phyloP scores from a whole-genome alignment of 2,888 invertebrate genomes.

The Brachyptera putata region DNA sequence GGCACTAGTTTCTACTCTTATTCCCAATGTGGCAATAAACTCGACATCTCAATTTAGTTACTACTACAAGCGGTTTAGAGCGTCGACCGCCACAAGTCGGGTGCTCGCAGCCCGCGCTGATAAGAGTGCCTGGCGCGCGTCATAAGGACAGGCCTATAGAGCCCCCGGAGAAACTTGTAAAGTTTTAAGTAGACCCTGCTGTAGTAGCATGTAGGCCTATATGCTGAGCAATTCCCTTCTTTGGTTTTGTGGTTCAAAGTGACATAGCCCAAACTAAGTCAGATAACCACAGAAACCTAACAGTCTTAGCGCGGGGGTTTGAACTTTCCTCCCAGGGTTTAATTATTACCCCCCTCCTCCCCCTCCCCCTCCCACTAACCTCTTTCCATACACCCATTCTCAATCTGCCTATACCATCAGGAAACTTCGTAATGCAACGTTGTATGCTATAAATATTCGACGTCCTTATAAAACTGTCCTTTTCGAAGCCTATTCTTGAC shows the following conservation, averaged over 20 bases:
- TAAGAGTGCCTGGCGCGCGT: too few relatives aligned
- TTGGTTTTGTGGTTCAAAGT: conserved; percentile 16
- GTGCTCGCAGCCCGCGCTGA: background rate
- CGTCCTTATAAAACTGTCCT: conserved; percentile 7
- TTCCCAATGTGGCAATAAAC: conserved; percentile 8
- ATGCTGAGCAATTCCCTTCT: conserved; percentile 15
- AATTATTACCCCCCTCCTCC: conserved; percentile 1
- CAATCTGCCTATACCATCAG: conserved; percentile 10
- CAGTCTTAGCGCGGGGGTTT: conserved; percentile 7
- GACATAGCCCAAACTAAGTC: conserved; percentile 21
- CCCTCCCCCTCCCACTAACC: too few relatives aligned
- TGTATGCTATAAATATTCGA: conserved; percentile 4
- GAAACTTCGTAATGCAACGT: conserved; percentile 5
- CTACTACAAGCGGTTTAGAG: background rate
- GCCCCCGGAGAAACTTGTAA: conserved; percentile 11
- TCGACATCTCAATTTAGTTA: background rate
- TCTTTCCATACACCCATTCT: too few relatives aligned
- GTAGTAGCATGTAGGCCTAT: too few relatives aligned
- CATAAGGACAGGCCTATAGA: too few relatives aligned
- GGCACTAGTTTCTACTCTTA: background rate
- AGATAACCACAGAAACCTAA: conserved; percentile 20
- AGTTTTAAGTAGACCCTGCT: conserved; percentile 9
- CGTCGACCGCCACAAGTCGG: background rate
- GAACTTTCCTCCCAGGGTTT: conserved; percentile 7
- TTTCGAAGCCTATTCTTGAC: background rate